A percentile compares a stretch with the other conserved stretches of the same genome.
These are phyloP conservation scores for Lipophrys pholis DNA, from an alignment of 2,113 vertebrate genomes.

Conservation along the genomic window DNA sequence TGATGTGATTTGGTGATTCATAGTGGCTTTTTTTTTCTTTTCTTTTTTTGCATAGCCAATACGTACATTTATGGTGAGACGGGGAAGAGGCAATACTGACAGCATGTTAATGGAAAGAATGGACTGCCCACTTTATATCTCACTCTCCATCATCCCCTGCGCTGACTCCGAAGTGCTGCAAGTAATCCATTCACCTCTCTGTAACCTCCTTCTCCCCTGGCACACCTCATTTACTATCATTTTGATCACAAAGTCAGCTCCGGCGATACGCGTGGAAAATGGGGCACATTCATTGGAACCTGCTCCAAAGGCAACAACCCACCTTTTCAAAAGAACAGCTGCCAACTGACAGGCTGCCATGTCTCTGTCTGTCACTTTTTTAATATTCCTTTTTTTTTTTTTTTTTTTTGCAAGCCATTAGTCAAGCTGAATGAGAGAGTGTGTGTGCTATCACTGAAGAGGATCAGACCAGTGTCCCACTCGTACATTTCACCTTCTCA, in stretches of 20 bases:
- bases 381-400: neutral
- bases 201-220: constrained; percentile 42
- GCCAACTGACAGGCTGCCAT: constrained; percentile 43
- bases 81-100: constrained; percentile 13
- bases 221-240: constrained; percentile 53
- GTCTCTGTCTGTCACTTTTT: constrained; percentile 20
- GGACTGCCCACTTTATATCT: constrained; percentile 28
- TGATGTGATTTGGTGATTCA: constrained; percentile 42
- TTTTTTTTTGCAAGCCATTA: constrained; percentile 1
- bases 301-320: constrained; percentile 35
- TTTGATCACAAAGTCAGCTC: constrained; percentile 54
- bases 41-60: constrained; percentile 6
- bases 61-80: constrained; percentile 21
- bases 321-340: constrained; percentile 53
- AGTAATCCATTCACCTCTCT: constrained; percentile 49
- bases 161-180: constrained; percentile 36
- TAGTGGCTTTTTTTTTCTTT: neutral
- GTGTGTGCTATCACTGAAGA: constrained; percentile 3
- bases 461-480: constrained; percentile 13
- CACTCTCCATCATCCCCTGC: constrained; percentile 30
- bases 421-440: constrained; percentile 18
- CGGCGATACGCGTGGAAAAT: constrained; percentile 12
- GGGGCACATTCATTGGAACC: constrained; percentile 20
- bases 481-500: neutral
- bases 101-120: constrained; percentile 48